Percentiles rank a stretch among this genome's conserved stretches.
phyloP scores from a whole-genome alignment of 1,140 invertebrate genomes.

The Aricia agestis region DNA sequence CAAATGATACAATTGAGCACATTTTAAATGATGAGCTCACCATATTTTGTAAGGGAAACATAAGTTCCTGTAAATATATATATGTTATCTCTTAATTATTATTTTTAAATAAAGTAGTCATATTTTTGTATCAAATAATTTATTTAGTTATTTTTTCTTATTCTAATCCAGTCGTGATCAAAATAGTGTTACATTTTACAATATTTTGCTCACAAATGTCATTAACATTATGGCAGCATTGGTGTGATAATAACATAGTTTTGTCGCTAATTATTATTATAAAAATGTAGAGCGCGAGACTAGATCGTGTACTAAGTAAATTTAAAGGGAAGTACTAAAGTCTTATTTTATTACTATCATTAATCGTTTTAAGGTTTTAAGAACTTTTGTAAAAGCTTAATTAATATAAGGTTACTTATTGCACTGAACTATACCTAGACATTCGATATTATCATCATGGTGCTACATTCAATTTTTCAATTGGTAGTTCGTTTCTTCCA shows the following conservation, averaged over 20 bases:
- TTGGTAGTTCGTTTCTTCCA: slow-evolving; percentile 73
- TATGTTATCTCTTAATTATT: slow-evolving; percentile 50
- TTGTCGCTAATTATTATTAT: slow-evolving; percentile 23
- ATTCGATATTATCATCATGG: slow-evolving; percentile 1
- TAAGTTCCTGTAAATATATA: slow-evolving; percentile 55
- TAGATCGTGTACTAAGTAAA: slow-evolving; percentile 24
- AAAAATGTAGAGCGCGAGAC: slow-evolving; percentile 20
- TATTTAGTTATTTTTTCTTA: slow-evolving; percentile 28
- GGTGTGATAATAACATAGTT: slow-evolving; percentile 20
- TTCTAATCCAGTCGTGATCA: slow-evolving; percentile 56
- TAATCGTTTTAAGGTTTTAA: background rate
- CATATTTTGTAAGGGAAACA: slow-evolving; percentile 60
- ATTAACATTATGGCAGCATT: slow-evolving; percentile 51
- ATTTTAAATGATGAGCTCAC: slow-evolving; percentile 58
- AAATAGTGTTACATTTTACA: slow-evolving; percentile 53
- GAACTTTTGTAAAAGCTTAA: background rate
- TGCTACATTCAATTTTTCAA: slow-evolving; percentile 73
- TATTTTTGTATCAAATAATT: slow-evolving; percentile 31
- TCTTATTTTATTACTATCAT: background rate
- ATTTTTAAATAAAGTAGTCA: slow-evolving; percentile 10
- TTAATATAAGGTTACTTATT: slow-evolving; percentile 1
- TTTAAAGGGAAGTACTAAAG: slow-evolving; percentile 6
- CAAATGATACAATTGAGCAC: slow-evolving; percentile 46
- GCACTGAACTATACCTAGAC: background rate
- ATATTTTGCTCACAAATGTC: slow-evolving; percentile 65